phyloP scores from a whole-genome alignment of 2,797 vertebrate genomes.

The Chelmon rostratus region DNA sequence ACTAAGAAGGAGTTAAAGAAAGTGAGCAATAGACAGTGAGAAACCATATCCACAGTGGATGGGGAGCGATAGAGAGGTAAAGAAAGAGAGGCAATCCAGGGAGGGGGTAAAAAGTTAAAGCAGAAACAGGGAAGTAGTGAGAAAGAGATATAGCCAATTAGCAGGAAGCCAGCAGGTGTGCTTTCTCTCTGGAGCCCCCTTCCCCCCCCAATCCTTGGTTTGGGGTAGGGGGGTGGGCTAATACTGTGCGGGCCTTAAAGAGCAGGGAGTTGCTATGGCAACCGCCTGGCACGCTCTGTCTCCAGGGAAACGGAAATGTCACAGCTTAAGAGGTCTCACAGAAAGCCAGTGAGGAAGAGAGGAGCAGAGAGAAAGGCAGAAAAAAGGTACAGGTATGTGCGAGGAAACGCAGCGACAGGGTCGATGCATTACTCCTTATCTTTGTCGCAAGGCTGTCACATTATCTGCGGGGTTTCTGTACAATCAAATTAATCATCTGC shows the following conservation, averaged over 20 bases:
- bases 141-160: conserved; percentile 88
- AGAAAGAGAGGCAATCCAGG: conserved; percentile 47
- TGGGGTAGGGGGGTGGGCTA: conserved; percentile 69
- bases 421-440: conserved; percentile 73
- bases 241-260: conserved; percentile 85
- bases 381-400: conserved; percentile 72
- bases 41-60: conserved; percentile 33
- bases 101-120: conserved; percentile 76
- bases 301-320: conserved; percentile 92
- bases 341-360: conserved; percentile 74
- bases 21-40: conserved; percentile 30
- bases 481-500: conserved; percentile 78
- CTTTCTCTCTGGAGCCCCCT: conserved; percentile 75
- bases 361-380: conserved; percentile 52
- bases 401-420: conserved; percentile 55
- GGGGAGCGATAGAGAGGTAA: conserved; percentile 32
- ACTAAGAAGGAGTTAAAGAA: conserved; percentile 43
- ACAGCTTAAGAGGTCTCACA: conserved; percentile 87
- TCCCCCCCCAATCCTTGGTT: conserved; percentile 65
- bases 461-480: conserved; percentile 72
- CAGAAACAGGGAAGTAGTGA: conserved; percentile 72
- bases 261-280: conserved; percentile 92
- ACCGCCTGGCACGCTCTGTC: conserved; percentile 89
- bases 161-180: conserved; percentile 87
- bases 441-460: conserved; percentile 68